phyloP scores from a whole-genome alignment of 2,888 invertebrate genomes.

The Coleophora flavipennella region DNA sequence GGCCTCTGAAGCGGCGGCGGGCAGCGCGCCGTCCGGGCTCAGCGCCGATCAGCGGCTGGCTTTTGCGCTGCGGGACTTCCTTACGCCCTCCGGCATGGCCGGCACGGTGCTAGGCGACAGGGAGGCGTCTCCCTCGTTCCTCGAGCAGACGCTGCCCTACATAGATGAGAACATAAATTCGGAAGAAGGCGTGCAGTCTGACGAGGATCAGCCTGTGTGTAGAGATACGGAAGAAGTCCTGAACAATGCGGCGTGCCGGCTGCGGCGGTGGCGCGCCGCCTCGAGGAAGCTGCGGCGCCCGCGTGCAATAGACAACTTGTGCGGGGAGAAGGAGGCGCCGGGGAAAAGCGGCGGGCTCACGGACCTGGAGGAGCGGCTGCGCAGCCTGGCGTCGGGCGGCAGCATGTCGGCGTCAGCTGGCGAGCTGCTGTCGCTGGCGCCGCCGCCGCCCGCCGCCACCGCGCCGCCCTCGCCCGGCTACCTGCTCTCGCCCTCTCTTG shows the following conservation, averaged over 20 bases:
- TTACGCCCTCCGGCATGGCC: conserved; percentile 24
- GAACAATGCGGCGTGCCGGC: conserved; percentile 60
- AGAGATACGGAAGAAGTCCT: conserved; percentile 52
- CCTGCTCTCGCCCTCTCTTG: conserved; percentile 54
- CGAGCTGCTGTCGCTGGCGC: conserved; percentile 59
- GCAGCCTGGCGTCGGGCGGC: conserved; percentile 58
- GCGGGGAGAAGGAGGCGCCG: conserved; percentile 37
- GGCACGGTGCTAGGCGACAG: conserved; percentile 26
- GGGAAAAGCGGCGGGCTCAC: conserved; percentile 46
- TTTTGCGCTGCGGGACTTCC: conserved; percentile 53
- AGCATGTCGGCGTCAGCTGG: conserved; percentile 59
- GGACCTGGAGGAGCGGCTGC: conserved; percentile 58
- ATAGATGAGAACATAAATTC: conserved; percentile 49
- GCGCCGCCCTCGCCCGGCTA: conserved; percentile 66
- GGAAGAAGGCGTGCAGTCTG: conserved; percentile 39
- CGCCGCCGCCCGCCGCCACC: conserved; percentile 59
- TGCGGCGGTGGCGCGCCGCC: conserved; percentile 65
- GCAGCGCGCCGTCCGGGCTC: conserved; percentile 36
- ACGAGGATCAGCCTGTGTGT: conserved; percentile 38
- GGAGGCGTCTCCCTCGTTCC: conserved; percentile 35
- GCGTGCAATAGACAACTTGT: conserved; percentile 63
- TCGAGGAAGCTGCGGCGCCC: conserved; percentile 63
- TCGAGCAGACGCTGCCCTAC: conserved; percentile 42
- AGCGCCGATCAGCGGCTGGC: conserved; percentile 50
- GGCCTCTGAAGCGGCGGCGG: conserved; percentile 23